Evolutionary conservation across 2,113 vertebrate species (phyloP), one percentile per base, ranked within the genome.

Genomic region (Xerus inauris): DNA sequence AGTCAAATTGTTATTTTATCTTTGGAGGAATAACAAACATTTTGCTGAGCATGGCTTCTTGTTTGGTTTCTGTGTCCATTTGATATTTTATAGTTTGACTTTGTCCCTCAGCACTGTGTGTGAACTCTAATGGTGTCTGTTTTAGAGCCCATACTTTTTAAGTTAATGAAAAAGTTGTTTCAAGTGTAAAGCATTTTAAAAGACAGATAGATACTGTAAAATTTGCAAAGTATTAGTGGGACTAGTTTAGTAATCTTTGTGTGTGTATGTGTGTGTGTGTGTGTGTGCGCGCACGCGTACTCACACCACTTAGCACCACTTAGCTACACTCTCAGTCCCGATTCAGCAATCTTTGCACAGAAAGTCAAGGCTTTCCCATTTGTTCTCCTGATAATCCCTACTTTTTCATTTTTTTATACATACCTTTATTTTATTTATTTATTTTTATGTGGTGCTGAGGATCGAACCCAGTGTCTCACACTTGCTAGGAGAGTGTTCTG

Each of bases 1-100:
- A 95, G 92, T 90, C 47, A 90, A n/a, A 30, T 64, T 94, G 81
- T 89, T 85, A 49, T 88, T 97, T 94, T 85, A 30, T 82, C 83
- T 94, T 82, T 72, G 69, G 85, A 85, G 38, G 32, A 32, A 80
- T 85, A 73, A 42, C 28, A 38, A 54, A 30, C 57, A 49, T 77
- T 95, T 90, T 51, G 47, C 80, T 87, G 83, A 96, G 51, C n/a
- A 10, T 30, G 35, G 8, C 16, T 79, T n/a, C 54, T 86, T 49
- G 45, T 75, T 90, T 82, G 14, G 35, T 88, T 57, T 69, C 20
- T n/a, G 28, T 67, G 49, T 80, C 86, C 51, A 57, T 30, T 77
- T 62, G 47, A 17, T 30, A 20, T 40, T 85, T 92, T 26, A 49
- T 35, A 71, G 20, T 54, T 84, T 40, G 32, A 81, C 51, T 57